Evolutionary conservation across 1,140 invertebrate species (phyloP).

Genomic region (Acyrthosiphon pisum): DNA sequence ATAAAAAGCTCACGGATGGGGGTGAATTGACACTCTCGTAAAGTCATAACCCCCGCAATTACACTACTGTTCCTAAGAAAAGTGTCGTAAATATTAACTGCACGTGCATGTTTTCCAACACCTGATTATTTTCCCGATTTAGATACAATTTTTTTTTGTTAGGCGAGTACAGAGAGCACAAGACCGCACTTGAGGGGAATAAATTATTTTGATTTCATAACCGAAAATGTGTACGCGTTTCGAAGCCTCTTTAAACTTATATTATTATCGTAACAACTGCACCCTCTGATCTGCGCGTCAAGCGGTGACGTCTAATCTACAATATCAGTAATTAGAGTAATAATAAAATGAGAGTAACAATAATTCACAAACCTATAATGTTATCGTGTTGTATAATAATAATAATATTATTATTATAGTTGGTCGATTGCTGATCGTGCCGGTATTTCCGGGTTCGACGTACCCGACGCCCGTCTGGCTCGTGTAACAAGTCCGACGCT

Average conservation of each 20-base stretch:
- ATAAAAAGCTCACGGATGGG: neutral
- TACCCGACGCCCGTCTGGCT: neutral
- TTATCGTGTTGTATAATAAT: neutral
- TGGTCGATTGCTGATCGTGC: neutral
- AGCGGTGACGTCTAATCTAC: neutral
- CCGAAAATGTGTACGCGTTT: neutral
- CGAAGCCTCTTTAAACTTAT: no score
- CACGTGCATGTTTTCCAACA: neutral
- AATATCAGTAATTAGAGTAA: neutral
- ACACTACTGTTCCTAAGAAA: neutral
- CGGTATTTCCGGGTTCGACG: conserved; percentile 2
- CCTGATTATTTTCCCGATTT: neutral
- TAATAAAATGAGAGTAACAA: neutral
- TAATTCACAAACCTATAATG: neutral
- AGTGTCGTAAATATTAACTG: neutral
- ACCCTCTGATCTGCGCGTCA: neutral
- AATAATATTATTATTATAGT: neutral
- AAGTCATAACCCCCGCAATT: neutral
- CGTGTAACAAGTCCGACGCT: no score
- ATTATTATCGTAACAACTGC: no score
- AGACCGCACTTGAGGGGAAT: no score
- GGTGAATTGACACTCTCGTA: no score
- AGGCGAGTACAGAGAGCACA: no score
- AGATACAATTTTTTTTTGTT: neutral
- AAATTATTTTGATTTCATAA: neutral